Evolutionary conservation across 2,113 vertebrate species (phyloP), one percentile per base, ranked within the genome.

Genomic region (Dicrurus megarhynchus): DNA sequence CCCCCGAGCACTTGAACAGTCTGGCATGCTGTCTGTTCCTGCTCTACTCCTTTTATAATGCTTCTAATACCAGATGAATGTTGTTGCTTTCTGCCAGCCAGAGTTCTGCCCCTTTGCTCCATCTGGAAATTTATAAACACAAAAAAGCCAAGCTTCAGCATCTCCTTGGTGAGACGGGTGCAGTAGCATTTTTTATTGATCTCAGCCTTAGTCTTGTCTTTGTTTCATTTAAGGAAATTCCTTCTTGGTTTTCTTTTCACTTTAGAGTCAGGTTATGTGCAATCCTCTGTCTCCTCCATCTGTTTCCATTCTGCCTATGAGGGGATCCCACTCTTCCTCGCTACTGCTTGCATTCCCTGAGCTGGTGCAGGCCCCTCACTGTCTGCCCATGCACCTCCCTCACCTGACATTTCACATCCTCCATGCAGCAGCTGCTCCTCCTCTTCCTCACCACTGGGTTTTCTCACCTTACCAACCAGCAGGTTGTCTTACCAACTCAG

Each of bases 311-410:
- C 73, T 79, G 28, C 24, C 27, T 71, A 5, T 1, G 5, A 53
- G 19, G 7, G 59, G 20, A 5, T 87, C 52, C 27, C 33, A 7
- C 37, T 47, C 13, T 37, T 46, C 55, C 44, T 37, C 1, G 0
- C 39, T 44, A 4, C 22, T 7, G 5, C 41, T 85, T 26, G 16
- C 0, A 0, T 10, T 70, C n/a, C 30, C 26, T 0, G 12, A 41
- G 22, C 0, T 0, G 0, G 0, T 61, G 7, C 30, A 33, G 60
- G 10, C 1, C 35, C 14, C 39, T 47, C 33, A 7, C 33, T 26
- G 26, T 11, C 22, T 75, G 85, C 37, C n/a, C 37, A 49, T 0
- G 0, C 1, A 0, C 16, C 68, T 42, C n/a, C 47, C 37, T 84
- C 14, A 2, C 14, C 57, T n/a, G 37, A 17, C 32, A 32, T 53